phyloP scores from a whole-genome alignment of 2,888 invertebrate species.

The Cheilosia urbana region DNA sequence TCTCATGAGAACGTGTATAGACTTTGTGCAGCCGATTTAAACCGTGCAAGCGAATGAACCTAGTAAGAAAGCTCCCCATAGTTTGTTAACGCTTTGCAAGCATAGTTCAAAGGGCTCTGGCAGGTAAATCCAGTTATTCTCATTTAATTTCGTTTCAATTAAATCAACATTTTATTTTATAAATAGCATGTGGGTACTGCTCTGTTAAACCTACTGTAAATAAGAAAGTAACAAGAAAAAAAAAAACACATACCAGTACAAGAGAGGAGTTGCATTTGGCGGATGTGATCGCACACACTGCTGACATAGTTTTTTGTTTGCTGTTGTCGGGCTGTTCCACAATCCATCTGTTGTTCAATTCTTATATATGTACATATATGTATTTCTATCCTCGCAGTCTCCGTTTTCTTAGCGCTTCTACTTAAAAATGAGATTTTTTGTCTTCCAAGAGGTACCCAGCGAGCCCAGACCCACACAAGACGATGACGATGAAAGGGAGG shows the following conservation, averaged over 20 bases:
- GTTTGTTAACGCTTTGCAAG: no score
- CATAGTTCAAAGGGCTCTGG: no score
- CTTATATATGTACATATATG: not conserved
- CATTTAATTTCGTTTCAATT: no score
- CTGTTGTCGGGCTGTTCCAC: not conserved
- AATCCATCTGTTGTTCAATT: constrained; percentile 28
- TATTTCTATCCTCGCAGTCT: no score
- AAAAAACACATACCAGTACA: not conserved
- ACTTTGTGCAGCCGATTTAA: no score
- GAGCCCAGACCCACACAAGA: constrained; percentile 5
- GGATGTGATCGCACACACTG: constrained; percentile 14
- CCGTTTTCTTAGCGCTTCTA: not conserved
- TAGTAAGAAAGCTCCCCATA: no score
- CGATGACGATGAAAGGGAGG: constrained; percentile 6
- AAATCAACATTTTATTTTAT: no score
- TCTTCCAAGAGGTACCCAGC: not conserved
- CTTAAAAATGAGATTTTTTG: not conserved
- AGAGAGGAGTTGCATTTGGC: not conserved
- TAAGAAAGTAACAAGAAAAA: not conserved
- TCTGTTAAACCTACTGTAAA: constrained; percentile 21
- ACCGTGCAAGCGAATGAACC: no score
- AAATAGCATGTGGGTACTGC: no score
- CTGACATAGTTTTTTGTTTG: constrained; percentile 34
- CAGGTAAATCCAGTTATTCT: no score
- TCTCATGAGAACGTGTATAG: no score